Evolutionary conservation across 37 sponge, comb jelly and placozoan genomes (phyloP).

Genomic region (Geodia barretti): DNA sequence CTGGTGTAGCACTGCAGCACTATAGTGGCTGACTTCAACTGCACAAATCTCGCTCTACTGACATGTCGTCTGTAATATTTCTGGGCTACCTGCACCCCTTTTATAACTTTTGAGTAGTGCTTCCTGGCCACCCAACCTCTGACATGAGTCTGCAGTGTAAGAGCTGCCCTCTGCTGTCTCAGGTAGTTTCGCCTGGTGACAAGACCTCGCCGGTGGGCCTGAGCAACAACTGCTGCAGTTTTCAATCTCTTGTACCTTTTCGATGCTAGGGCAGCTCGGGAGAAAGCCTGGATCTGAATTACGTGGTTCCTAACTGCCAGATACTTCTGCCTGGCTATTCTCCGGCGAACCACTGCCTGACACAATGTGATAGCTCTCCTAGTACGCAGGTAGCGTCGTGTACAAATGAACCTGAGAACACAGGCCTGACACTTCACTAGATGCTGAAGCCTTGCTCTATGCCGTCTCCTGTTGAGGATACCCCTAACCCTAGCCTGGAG

Average conservation of each 20-base stretch:
- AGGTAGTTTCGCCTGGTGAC: slow-evolving; percentile 21
- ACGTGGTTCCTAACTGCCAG: slow-evolving; percentile 15
- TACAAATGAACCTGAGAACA: slow-evolving; percentile 1
- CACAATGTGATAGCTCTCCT: slow-evolving; percentile 10
- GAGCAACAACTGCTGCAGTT: slow-evolving; percentile 37
- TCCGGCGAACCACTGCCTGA: slow-evolving; percentile 34
- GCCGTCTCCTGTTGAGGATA: neutral
- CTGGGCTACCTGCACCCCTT: neutral
- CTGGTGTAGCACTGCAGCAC: neutral
- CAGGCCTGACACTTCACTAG: neutral
- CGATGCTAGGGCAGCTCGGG: slow-evolving; percentile 15
- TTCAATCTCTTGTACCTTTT: neutral
- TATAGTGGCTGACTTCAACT: slow-evolving; percentile 5
- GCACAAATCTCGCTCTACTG: neutral
- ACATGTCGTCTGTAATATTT: neutral
- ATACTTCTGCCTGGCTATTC: neutral
- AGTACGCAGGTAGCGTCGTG: neutral
- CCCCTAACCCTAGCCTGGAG: slow-evolving; percentile 15
- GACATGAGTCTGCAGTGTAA: slow-evolving; percentile 45
- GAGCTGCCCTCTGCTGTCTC: slow-evolving; percentile 26
- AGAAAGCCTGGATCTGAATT: slow-evolving; percentile 28
- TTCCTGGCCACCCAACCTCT: slow-evolving; percentile 37
- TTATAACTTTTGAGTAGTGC: slow-evolving; percentile 1
- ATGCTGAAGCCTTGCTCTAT: neutral
- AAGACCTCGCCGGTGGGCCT: slow-evolving; percentile 25